phyloP scores from a whole-genome alignment of 2,888 invertebrate genomes.

The Molorchus minor region DNA sequence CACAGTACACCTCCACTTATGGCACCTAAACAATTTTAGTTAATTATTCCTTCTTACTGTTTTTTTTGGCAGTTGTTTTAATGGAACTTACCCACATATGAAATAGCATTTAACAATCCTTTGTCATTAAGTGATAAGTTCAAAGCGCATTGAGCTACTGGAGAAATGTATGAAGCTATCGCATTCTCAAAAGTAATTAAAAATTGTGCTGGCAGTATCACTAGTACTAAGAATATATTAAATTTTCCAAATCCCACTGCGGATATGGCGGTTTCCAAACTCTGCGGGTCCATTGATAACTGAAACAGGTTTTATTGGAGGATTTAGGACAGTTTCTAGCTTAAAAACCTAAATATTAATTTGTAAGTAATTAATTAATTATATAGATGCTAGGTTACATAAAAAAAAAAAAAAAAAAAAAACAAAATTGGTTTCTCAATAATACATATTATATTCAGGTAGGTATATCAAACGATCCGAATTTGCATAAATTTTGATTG shows the following conservation, averaged over 20 bases:
- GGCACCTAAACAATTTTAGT: constrained; percentile 68
- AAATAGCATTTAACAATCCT: constrained; percentile 73
- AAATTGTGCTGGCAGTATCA: constrained; percentile 71
- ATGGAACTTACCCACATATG: constrained; percentile 69
- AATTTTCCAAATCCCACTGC: constrained; percentile 76
- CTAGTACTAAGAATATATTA: constrained; percentile 70
- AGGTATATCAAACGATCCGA: too few relatives aligned
- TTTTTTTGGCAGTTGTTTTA: constrained; percentile 55
- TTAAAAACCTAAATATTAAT: too few relatives aligned
- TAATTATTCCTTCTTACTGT: constrained; percentile 4
- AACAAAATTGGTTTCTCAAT: too few relatives aligned
- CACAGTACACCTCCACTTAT: constrained; percentile 75
- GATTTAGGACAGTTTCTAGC: too few relatives aligned
- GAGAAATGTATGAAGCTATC: constrained; percentile 74
- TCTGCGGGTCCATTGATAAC: constrained; percentile 64
- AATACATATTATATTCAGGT: too few relatives aligned
- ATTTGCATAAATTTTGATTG: too few relatives aligned
- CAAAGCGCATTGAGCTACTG: constrained; percentile 77
- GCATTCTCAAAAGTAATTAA: constrained; percentile 74
- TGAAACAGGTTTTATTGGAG: too few relatives aligned
- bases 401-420: too few relatives aligned
- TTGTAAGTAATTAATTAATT: too few relatives aligned
- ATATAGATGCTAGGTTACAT: too few relatives aligned
- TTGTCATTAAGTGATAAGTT: constrained; percentile 71
- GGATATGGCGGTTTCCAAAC: constrained; percentile 76